Conservation (phyloP, 2,113 vertebrate genomes). For the Paramisgurnus dabryanus region DNA sequence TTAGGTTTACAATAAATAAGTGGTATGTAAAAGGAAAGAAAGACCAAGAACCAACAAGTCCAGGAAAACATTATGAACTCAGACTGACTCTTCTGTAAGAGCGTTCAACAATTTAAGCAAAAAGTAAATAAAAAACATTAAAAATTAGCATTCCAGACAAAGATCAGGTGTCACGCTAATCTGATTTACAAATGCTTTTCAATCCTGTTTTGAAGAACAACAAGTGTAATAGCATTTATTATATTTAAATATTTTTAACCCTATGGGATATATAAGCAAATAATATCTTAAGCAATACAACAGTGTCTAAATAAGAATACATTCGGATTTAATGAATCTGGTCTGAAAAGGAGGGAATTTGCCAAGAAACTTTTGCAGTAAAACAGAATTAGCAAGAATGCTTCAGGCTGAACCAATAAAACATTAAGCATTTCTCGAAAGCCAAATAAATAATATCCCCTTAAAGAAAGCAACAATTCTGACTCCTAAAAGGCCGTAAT, state of each 20-base stretch:
- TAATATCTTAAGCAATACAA: too few species aligned
- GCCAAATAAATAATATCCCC: neutral
- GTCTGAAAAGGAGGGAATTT: neutral
- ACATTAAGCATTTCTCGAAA: neutral
- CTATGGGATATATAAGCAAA: too few species aligned
- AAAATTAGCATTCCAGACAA: neutral
- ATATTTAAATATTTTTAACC: too few species aligned
- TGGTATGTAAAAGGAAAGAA: neutral
- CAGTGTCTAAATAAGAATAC: neutral
- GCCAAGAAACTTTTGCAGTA: neutral
- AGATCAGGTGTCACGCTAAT: neutral
- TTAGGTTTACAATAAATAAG: neutral
- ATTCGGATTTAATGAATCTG: conserved; percentile 14
- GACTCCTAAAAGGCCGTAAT: conserved; percentile 18
- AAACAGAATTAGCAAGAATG: conserved; percentile 16
- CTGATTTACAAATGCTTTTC: neutral
- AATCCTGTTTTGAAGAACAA: too few species aligned
- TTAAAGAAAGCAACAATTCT: neutral
- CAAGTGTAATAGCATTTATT: too few species aligned
- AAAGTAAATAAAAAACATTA: neutral
- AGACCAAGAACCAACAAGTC: neutral
- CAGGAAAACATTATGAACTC: neutral
- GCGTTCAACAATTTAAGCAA: neutral
- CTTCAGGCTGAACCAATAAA: conserved; percentile 24
- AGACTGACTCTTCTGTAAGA: neutral